Evolutionary conservation across 2,113 vertebrate species (phyloP), one percentile per base, ranked within the genome.

Genomic region (Dasypus novemcinctus): DNA sequence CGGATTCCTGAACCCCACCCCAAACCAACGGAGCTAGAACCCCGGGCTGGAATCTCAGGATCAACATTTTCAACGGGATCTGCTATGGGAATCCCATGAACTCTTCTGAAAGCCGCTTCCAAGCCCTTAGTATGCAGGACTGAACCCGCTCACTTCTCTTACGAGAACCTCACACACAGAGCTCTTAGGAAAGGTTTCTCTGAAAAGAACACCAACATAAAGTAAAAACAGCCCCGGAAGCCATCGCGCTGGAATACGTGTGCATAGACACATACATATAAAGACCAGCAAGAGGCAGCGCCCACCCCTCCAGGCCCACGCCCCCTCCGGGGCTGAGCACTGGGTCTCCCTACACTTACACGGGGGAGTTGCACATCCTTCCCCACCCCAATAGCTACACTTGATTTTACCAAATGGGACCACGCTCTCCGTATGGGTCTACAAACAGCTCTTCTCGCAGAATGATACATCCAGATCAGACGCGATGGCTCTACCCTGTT

Each of bases 301-400:
- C 54, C 54, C 43, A 1, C 21, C 29, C 36, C 36, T 59, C 25
- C 17, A 18, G 11, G 2, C 52, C 68, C 10, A 21, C 20, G 12
- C 15, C 4, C 49, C 4, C 49, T 27, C 61, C n/a, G 25, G 27
- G 29, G 21, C 9, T 23, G 29, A 63, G 13, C 23, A 4, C 66
- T 31, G 59, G 11, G 17, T 57, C 80, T 4, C 27, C 23, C 29
- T 1, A 7, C 0, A 0, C 18, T 5, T 9, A 8, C 0, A 13
- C 29, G 14, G 36, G 4, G 15, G 0, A 2, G 5, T 29, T 17
- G 11, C 31, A 33, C 25, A n/a, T 20, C 27, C 52, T 82, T 52
- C n/a, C n/a, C 21, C 85, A 63, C 46, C 46, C 17, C 1, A 1
- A 17, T 3, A 12, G 15, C 66, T n/a, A 41, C 36, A 33, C 43